A percentile compares a stretch with the other conserved stretches of the same genome.
These are phyloP conservation scores for Grantiella picta DNA, from an alignment of 2,113 vertebrate species.

Conservation along the genomic window DNA sequence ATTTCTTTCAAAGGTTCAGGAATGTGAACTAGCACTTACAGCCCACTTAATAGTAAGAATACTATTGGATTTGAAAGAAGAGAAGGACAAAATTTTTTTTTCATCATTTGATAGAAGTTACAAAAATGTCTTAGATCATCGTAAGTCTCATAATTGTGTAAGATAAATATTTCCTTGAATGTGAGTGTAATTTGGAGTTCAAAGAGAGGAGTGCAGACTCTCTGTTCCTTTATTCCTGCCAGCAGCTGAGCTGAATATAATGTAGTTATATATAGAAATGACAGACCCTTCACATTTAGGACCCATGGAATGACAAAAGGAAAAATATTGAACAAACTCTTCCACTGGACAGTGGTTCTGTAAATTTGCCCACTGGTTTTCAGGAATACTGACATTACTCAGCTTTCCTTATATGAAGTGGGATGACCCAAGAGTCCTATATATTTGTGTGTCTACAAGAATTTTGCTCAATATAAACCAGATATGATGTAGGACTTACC, in stretches of 20 bases:
- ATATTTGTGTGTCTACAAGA: not conserved
- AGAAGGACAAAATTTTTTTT: not conserved
- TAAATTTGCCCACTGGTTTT: not conserved
- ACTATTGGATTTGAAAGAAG: not conserved
- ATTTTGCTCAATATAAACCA: not conserved
- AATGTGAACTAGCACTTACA: not conserved
- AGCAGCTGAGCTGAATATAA: not conserved
- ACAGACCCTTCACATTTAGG: not conserved
- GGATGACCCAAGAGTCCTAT: not conserved
- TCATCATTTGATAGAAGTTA: not conserved
- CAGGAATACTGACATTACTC: not conserved
- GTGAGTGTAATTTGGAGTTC: not conserved
- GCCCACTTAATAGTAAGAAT: not conserved
- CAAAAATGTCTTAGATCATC: not conserved
- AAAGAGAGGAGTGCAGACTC: not conserved
- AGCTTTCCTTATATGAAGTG: not conserved
- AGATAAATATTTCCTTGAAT: not conserved
- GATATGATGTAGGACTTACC: not conserved
- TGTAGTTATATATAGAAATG: not conserved
- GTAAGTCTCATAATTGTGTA: not conserved
- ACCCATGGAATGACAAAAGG: not conserved
- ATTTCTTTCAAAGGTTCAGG: not conserved
- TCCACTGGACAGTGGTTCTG: not conserved
- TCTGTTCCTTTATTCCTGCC: not conserved
- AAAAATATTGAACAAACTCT: not conserved